Base-by-base conservation (phyloP, 1,140 invertebrate species). In the Saccostrea glomerata region DNA sequence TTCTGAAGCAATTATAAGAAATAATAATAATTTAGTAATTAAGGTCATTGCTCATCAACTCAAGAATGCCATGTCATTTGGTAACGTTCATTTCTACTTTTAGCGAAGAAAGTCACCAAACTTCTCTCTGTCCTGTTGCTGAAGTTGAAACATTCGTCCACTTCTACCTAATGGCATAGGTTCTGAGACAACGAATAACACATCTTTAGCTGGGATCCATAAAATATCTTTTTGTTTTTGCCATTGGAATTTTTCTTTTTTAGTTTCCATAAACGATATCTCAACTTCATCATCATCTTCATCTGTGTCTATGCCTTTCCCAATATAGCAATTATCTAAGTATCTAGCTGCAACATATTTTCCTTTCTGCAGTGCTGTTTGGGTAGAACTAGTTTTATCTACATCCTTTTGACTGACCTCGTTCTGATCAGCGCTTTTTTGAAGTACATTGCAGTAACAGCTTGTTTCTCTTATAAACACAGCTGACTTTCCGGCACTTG, bases 391-490 rank as follows among this genome's bases (percentile, higher is more conserved):
- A 23, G 20, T n/a, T 23, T 11, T 4, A 23, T n/a, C 11, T 5
- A 11, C 82, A 20, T 17, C 23, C 58, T 15, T 30, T 40, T n/a
- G 15, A 13, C 6, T 30, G 20, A 36, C 86, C 9, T 55, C 70
- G 47, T 73, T 47, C 2, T 7, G 40, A 56, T 82, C 54, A 23
- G 15, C n/a, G 20, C 23, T 23, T 23, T 70, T 25, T 23, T 70
- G 66, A n/a, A 70, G 66, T 11, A 25, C 20, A 12, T 70, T 25
- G 23, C 66, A 70, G 23, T 70, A 70, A 23, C 66, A 70, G 11
- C n/a, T 70, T 23, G 66, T 70, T 7, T 63, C 90, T 90, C 30
- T 83, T 87, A 47, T 47, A 47, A 47, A 47, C 47, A 47, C 47
- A 47, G 47, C 47, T 47, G 47, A 47, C 84, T 87, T 54, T 47